Percentiles rank a stretch among this genome's conserved stretches.
These are phyloP conservation scores for Atethmia centrago DNA, from an alignment of 2,888 invertebrate species.

Conservation along the genomic window DNA sequence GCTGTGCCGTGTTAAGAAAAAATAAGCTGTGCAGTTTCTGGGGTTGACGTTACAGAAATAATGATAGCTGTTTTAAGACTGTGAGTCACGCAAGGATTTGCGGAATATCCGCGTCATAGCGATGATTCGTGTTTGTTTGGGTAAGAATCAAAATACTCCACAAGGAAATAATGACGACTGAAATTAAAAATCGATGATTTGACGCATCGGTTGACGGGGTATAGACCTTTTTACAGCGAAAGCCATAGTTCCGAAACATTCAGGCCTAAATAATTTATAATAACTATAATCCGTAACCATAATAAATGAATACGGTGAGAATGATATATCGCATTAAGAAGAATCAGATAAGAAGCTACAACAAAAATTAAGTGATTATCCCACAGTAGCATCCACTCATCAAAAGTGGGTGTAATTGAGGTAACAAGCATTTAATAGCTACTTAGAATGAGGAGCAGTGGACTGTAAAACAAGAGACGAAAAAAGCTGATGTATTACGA, in stretches of 20 bases:
- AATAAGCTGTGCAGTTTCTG: conserved; percentile 9
- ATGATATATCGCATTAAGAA: background rate
- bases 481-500: conserved; percentile 41
- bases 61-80: conserved; percentile 21
- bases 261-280: background rate
- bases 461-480: conserved; percentile 32
- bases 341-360: conserved; percentile 22
- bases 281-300: background rate
- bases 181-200: background rate
- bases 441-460: conserved; percentile 40
- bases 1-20: conserved; percentile 11
- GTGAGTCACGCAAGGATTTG: conserved; percentile 28
- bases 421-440: conserved; percentile 40
- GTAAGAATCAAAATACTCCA: conserved; percentile 1
- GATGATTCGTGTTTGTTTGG: background rate
- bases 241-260: background rate
- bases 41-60: conserved; percentile 32
- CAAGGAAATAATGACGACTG: background rate
- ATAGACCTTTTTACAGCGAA: background rate
- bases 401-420: conserved; percentile 18
- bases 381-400: conserved; percentile 18
- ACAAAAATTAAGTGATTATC: conserved; percentile 24
- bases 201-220: background rate
- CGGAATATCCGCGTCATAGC: conserved; percentile 11
- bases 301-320: conserved; percentile 1